Conservation (phyloP, 2,797 vertebrate genomes). For the Schizothorax lantsangensis region DNA sequence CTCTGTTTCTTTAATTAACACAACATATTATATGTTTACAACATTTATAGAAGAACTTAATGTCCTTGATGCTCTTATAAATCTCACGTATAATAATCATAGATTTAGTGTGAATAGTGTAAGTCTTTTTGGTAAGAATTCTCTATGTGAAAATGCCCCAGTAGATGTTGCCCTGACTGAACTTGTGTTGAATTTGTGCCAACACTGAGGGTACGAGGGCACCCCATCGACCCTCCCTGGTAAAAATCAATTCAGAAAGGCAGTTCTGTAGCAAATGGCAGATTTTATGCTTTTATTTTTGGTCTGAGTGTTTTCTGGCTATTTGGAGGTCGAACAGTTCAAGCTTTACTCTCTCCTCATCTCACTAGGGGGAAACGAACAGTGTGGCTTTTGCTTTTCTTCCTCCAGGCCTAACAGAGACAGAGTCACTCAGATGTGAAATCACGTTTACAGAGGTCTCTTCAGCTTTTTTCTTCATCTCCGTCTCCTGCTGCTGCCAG, state of each 20-base stretch:
- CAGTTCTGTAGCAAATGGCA: conserved; percentile 38
- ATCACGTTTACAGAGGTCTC: conserved; percentile 64
- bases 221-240: neutral
- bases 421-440: conserved; percentile 71
- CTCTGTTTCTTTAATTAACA: neutral
- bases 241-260: conserved; percentile 35
- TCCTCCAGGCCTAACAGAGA: conserved; percentile 65
- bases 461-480: conserved; percentile 41
- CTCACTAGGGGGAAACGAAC: conserved; percentile 61
- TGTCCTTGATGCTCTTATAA: neutral
- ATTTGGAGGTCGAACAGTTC: conserved; percentile 66
- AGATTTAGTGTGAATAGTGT: neutral
- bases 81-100: neutral
- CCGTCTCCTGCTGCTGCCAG: conserved; percentile 20
- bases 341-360: conserved; percentile 54
- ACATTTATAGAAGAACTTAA: neutral
- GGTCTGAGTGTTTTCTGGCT: conserved; percentile 48
- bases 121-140: neutral
- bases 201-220: neutral
- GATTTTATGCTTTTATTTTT: conserved; percentile 51
- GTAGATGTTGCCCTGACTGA: neutral
- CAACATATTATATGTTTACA: neutral
- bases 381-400: conserved; percentile 60
- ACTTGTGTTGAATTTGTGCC: conserved; percentile 19
- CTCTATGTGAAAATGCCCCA: neutral